These are phyloP conservation scores for Coleophora flavipennella DNA, from an alignment of 2,888 invertebrate genomes.

Conservation along the genomic window DNA sequence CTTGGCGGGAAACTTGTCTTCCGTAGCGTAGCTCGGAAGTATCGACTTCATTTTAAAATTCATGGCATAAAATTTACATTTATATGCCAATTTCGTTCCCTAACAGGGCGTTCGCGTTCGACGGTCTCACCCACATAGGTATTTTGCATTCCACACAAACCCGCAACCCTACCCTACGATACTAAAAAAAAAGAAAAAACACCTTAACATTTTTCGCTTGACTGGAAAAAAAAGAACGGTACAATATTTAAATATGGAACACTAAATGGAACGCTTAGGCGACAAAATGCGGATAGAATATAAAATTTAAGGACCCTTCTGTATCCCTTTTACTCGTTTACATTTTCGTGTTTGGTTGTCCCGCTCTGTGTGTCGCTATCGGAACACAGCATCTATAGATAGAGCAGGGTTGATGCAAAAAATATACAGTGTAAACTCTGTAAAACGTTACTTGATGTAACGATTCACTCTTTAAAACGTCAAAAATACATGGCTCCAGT, in stretches of 20 bases:
- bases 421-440: no score
- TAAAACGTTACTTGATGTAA: no score
- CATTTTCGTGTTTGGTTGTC: conserved; percentile 31
- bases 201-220: conserved; percentile 54
- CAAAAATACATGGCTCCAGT: no score
- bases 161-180: conserved; percentile 24
- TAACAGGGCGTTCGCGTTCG: conserved; percentile 66
- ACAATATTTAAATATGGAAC: conserved; percentile 70
- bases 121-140: conserved; percentile 66
- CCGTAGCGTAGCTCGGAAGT: conserved; percentile 49
- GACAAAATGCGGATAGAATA: conserved; percentile 73
- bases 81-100: conserved; percentile 73
- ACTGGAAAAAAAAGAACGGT: conserved; percentile 59
- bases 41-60: conserved; percentile 73
- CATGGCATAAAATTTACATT: conserved; percentile 73
- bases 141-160: conserved; percentile 67
- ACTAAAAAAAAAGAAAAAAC: conserved; percentile 53
- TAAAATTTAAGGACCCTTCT: conserved; percentile 61
- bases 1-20: conserved; percentile 49
- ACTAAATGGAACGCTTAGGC: conserved; percentile 74
- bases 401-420: conserved; percentile 33
- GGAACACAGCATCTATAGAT: conserved; percentile 17
- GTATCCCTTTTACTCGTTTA: conserved; percentile 41
- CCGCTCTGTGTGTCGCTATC: conserved; percentile 48
- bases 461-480: no score